These are phyloP conservation scores for Ctenodactylus gundi DNA, from an alignment of 2,113 vertebrate genomes.

Conservation along the genomic window DNA sequence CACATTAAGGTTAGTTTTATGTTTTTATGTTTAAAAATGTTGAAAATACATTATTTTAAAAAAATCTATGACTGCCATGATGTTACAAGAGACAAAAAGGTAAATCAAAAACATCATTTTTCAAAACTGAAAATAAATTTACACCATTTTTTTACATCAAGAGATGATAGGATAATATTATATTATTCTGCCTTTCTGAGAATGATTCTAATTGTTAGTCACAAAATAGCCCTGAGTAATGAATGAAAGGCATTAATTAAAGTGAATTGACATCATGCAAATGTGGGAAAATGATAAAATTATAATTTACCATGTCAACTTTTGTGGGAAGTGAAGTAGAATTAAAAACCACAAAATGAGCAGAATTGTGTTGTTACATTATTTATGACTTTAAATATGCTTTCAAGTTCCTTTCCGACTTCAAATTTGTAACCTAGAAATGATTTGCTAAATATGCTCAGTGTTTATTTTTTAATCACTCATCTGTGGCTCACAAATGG, in stretches of 20 bases:
- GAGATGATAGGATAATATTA: not conserved
- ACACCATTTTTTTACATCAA: not conserved
- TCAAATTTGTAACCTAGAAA: not conserved
- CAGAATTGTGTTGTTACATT: not conserved
- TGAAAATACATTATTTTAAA: not conserved
- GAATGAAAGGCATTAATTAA: not conserved
- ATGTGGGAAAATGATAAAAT: not conserved
- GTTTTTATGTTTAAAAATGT: not conserved
- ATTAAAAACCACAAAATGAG: slow-evolving; percentile 26
- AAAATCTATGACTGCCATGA: not conserved
- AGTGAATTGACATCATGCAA: not conserved
- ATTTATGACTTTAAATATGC: not conserved
- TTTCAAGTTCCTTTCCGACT: not conserved
- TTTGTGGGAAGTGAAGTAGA: not conserved
- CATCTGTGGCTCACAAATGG: slow-evolving; percentile 32
- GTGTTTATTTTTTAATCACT: not conserved
- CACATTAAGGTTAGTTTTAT: not conserved
- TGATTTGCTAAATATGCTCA: not conserved
- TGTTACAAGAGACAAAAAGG: not conserved
- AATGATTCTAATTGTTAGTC: not conserved
- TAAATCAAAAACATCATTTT: not conserved
- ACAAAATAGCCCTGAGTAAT: not conserved
- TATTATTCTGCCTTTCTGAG: not conserved
- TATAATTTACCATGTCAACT: not conserved
- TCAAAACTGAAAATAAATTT: not conserved